Conservation (phyloP, 2,113 vertebrate species). For the Pristiophorus japonicus region DNA sequence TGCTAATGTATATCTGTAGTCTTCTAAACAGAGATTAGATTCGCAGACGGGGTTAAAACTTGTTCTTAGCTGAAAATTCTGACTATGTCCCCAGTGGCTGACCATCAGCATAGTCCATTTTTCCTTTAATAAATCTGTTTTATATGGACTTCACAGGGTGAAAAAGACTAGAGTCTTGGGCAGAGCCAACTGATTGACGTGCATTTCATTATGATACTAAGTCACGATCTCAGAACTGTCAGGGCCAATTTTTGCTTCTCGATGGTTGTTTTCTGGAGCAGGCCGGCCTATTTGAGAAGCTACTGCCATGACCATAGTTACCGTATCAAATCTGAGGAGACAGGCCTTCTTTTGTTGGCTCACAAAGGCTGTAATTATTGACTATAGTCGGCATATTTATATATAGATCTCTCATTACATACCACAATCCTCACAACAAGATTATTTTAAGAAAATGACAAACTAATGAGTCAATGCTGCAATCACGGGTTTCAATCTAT, state of each 20-base stretch:
- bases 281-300: slow-evolving; percentile 21
- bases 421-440: slow-evolving; percentile 33
- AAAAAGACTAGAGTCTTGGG: slow-evolving; percentile 50
- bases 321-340: slow-evolving; percentile 34
- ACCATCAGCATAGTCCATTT: slow-evolving; percentile 8
- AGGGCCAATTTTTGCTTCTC: slow-evolving; percentile 42
- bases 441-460: slow-evolving; percentile 38
- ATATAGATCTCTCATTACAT: slow-evolving; percentile 36
- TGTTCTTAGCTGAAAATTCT: neutral
- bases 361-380: slow-evolving; percentile 34
- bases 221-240: slow-evolving; percentile 43
- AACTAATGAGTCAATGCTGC: slow-evolving; percentile 33
- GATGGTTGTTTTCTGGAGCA: slow-evolving; percentile 43
- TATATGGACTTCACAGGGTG: slow-evolving; percentile 53
- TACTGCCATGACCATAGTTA: slow-evolving; percentile 31
- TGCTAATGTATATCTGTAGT: neutral
- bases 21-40: neutral
- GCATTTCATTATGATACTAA: slow-evolving; percentile 42
- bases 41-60: slow-evolving; percentile 2
- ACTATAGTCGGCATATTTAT: slow-evolving; percentile 32
- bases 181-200: slow-evolving; percentile 38
- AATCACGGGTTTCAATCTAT: slow-evolving; percentile 37
- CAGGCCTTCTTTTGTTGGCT: slow-evolving; percentile 26
- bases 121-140: slow-evolving; percentile 50
- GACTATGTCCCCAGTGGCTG: slow-evolving; percentile 20